Evolutionary conservation across 2,888 invertebrate species (phyloP), one percentile per base, ranked within the genome.

Genomic region (Plagodis pulveraria): DNA sequence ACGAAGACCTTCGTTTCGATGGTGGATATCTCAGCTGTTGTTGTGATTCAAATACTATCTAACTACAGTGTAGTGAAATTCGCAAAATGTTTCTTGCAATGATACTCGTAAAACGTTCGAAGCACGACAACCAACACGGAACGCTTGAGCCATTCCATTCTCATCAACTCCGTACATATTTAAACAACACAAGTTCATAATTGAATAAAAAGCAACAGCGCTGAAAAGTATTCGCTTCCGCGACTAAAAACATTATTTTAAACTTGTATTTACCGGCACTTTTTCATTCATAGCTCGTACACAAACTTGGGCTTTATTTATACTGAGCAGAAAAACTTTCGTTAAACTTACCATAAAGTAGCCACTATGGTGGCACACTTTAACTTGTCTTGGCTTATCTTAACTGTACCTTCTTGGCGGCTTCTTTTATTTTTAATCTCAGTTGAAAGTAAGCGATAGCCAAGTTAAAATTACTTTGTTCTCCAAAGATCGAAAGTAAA

Each of bases 381-480:
- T 77, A 83, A 82, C 79, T 84, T 51, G 35, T 46, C 50, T 45
- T 80, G 74, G 83, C 86, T 89, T 90, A 89, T 89, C 88, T 89
- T 84, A 84, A 85, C 83, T 83, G 80, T 86, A 89, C 80, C 87
- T 86, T 84, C 22, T 84, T 86, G 83, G 80, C 79, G 76, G 61
- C 76, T 76, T 85, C 83, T 86, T 88, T 87, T 87, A 85, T 88
- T 89, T 89, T 88, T 88, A 87, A 89, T 88, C 85, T 84, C 73
- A 76, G 50, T 69, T 80, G 77, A 77, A 71, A 79, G 86, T 76
- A 80, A 84, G 84, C 81, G 81, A 80, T 83, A 81, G 80, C 80
- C 69, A 80, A 87, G 86, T 88, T 89, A 73, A 86, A 89, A 87
- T 89, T 88, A 88, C 89, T 86, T 87, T 88, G 83, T 86, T 86